These are phyloP conservation scores for Pilophorus perplexus DNA, from an alignment of 2,888 invertebrate species.

Conservation along the genomic window DNA sequence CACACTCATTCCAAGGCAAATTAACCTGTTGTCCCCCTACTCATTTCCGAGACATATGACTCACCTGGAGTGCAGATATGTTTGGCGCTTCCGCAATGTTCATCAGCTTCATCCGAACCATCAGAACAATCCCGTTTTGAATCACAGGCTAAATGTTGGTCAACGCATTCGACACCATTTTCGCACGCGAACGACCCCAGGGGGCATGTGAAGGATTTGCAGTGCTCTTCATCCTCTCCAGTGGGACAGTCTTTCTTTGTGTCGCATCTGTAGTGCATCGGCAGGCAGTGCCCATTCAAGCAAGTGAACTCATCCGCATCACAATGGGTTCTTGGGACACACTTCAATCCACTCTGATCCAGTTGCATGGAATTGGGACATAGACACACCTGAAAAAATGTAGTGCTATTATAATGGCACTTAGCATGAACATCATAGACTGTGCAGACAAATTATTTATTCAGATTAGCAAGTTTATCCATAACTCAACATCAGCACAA, in stretches of 20 bases:
- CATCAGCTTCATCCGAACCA: constrained; percentile 54
- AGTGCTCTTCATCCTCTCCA: constrained; percentile 60
- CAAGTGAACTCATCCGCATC: constrained; percentile 66
- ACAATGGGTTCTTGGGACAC: constrained; percentile 43
- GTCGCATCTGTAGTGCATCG: constrained; percentile 54
- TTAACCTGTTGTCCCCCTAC: too few species aligned
- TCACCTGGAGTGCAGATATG: constrained; percentile 28
- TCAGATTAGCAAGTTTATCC: too few species aligned
- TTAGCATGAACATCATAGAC: background rate
- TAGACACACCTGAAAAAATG: constrained; percentile 53
- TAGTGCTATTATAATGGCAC: background rate
- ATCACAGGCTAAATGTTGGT: constrained; percentile 57
- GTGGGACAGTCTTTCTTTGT: constrained; percentile 56
- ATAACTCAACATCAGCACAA: too few species aligned
- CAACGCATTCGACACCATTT: constrained; percentile 56
- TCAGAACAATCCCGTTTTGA: constrained; percentile 56
- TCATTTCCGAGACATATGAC: too few species aligned
- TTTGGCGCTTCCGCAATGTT: constrained; percentile 8
- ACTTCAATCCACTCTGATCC: constrained; percentile 47
- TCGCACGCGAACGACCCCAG: constrained; percentile 56
- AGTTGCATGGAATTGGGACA: constrained; percentile 69
- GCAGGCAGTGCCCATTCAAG: constrained; percentile 53
- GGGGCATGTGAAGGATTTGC: constrained; percentile 54
- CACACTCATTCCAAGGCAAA: too few species aligned
- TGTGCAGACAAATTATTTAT: too few species aligned